phyloP scores from a whole-genome alignment of 2,888 invertebrate genomes.

The Sthenelais limicola region DNA sequence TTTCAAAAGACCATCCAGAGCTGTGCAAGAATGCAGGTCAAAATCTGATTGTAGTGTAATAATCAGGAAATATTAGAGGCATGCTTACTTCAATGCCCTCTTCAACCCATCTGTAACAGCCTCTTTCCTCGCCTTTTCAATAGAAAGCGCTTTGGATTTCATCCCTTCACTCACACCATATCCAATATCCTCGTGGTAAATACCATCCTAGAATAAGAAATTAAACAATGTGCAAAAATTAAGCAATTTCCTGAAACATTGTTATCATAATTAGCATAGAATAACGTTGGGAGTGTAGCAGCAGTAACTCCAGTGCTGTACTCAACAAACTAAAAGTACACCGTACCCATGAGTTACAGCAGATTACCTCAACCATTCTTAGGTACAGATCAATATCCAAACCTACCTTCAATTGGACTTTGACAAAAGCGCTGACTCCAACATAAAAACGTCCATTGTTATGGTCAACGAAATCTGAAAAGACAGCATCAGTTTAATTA shows the following conservation, averaged over 20 bases:
- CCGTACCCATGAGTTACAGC: not conserved
- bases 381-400: no score
- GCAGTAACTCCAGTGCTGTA: no score
- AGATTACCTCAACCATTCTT: not conserved
- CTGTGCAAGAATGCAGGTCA: no score
- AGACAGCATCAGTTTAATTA: no score
- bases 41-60: no score
- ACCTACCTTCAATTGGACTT: conserved; percentile 70
- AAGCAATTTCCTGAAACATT: no score
- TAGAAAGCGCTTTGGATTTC: conserved; percentile 71
- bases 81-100: conserved; percentile 70
- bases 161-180: conserved; percentile 73
- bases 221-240: no score
- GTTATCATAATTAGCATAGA: no score
- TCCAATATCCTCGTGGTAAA: conserved; percentile 73
- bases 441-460: conserved; percentile 71
- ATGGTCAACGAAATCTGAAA: conserved; percentile 71
- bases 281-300: no score
- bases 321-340: no score
- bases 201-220: conserved; percentile 65
- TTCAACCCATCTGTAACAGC: conserved; percentile 73
- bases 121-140: conserved; percentile 73
- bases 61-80: not conserved
- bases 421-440: conserved; percentile 73
- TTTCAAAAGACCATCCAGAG: no score